Evolutionary conservation across 2,888 invertebrate genomes (phyloP).

Genomic region (Calameuta pallipes): DNA sequence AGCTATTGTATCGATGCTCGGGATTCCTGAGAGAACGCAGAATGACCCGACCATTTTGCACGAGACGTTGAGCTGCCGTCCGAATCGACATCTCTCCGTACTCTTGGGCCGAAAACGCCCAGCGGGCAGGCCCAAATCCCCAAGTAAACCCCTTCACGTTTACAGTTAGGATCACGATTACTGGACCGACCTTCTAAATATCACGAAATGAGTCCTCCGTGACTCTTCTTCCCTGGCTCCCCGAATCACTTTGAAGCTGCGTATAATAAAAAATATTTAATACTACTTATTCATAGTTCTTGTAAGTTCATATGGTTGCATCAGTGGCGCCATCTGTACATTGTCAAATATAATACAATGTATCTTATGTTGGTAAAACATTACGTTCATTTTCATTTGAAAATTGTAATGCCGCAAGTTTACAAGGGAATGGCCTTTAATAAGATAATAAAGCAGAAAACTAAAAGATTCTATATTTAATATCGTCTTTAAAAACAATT

Average conservation of each 20-base stretch:
- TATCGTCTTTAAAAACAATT: no score
- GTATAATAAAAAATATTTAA: neutral
- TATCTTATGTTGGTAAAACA: neutral
- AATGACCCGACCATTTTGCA: conserved; percentile 61
- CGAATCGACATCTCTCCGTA: conserved; percentile 60
- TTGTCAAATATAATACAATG: neutral
- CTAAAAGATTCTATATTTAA: no score
- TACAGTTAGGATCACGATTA: neutral
- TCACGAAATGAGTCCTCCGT: neutral
- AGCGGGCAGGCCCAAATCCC: conserved; percentile 43
- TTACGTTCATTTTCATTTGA: no score
- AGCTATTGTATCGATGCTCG: conserved; percentile 39
- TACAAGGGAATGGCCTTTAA: no score
- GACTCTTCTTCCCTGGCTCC: neutral
- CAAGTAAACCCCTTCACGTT: conserved; percentile 32
- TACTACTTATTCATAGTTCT: neutral
- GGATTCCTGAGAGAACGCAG: conserved; percentile 50
- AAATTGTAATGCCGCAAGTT: no score
- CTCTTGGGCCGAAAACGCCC: conserved; percentile 55
- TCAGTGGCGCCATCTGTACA: neutral
- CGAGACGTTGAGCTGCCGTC: conserved; percentile 49
- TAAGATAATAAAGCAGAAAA: no score
- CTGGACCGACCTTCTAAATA: neutral
- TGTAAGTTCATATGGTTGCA: no score
- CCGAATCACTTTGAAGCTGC: neutral